Evolutionary conservation across 2,113 vertebrate species (phyloP).

Genomic region (Brachionichthys hirsutus): DNA sequence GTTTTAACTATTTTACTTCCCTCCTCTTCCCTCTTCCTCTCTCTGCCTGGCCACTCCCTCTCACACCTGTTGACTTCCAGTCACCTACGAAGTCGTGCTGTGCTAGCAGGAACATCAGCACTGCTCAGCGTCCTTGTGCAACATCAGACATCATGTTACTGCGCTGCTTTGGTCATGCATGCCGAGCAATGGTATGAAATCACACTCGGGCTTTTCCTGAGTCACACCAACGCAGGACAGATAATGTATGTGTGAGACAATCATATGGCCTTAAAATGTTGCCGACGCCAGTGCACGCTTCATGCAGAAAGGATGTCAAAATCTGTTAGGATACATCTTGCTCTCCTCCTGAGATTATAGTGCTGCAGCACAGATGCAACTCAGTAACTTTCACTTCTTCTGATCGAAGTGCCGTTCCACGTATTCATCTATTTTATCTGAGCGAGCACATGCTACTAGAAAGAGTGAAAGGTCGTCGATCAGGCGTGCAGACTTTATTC

Average conservation of each 20-base stretch:
- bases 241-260: conserved; percentile 12
- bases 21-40: conserved; percentile 50
- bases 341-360: background rate
- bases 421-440: conserved; percentile 12
- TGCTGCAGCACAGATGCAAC: background rate
- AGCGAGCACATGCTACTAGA: conserved; percentile 3
- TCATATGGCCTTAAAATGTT: conserved; percentile 21
- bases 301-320: conserved; percentile 1
- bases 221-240: conserved; percentile 18
- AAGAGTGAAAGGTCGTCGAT: conserved; percentile 25
- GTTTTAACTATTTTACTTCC: conserved; percentile 48
- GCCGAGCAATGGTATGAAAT: conserved; percentile 24
- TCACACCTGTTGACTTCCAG: conserved; percentile 53
- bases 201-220: conserved; percentile 41
- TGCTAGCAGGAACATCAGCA: conserved; percentile 3
- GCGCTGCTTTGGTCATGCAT: conserved; percentile 14
- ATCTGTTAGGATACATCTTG: background rate
- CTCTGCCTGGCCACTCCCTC: conserved; percentile 37
- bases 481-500: conserved; percentile 14
- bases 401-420: background rate
- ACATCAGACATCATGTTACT: conserved; percentile 19
- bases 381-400: conserved; percentile 40
- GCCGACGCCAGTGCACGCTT: no score
- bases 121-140: background rate
- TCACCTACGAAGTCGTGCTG: conserved; percentile 2